Base-by-base conservation (phyloP, 2,113 vertebrate species). In the Riparia riparia region DNA sequence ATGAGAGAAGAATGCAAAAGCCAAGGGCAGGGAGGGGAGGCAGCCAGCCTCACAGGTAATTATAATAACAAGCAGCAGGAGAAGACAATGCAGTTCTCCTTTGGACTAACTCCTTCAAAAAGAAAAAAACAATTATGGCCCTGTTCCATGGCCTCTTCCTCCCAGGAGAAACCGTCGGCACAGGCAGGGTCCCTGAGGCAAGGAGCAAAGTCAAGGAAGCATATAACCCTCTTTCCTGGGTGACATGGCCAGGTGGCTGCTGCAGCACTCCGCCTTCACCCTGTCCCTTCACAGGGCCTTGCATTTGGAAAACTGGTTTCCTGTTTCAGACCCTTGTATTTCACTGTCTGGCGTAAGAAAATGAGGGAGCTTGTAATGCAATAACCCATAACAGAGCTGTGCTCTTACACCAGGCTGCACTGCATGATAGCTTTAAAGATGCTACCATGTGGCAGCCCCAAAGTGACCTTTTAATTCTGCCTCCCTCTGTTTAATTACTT, bases 391-490 rank as follows among this genome's bases (percentile, higher is more conserved):
- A 58, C 1, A 73, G 51, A 24, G 21, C 32, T n/a, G 13, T 1
- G 1, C 28, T 78, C 66, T 56, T 66, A 50, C 10, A 65, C 50
- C 72, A 80, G 64, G 34, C 80, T 92, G 82, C 72, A 34, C n/a
- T 60, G 44, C 64, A 42, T 29, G 71, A 74, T 31, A 60, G 79
- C 79, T 95, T 94, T 96, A 74, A 86, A 64, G 68, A 84, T 61
- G 72, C 72, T 89, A 49, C 76, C 92, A 89, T 4, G 1, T 82
- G 79, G 69, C 88, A 96, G 82, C 92, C 86, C 88, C 14, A 3
- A 92, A 58, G 19, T 92, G 93, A 95, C 96, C 95, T 81, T 92
- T 94, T 95, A 90, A 96, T 90, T 96, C 95, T 77, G 47, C 44
- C 60, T 96, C 85, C n/a, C 22, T 90, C 79, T 81, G 47, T 83